Conservation (phyloP, 2,888 invertebrate species). For the Amitus sp. region DNA sequence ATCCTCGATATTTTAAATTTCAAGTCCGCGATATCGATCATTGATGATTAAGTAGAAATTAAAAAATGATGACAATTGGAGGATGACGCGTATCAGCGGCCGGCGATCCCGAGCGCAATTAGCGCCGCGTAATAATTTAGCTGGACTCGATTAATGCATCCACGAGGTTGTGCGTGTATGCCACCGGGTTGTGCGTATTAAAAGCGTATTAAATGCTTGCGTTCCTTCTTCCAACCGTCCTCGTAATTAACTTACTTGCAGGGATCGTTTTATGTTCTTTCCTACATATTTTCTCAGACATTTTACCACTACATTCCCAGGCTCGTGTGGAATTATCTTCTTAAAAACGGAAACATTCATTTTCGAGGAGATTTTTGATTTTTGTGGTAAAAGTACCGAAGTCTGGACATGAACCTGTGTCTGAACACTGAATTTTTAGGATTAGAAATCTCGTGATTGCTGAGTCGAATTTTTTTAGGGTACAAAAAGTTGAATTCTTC, state of each 20-base stretch:
- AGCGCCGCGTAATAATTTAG: slow-evolving; percentile 61
- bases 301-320: neutral
- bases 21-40: too few species aligned
- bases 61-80: slow-evolving; percentile 7
- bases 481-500: too few species aligned
- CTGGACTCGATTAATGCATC: slow-evolving; percentile 59
- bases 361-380: too few species aligned
- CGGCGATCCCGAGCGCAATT: slow-evolving; percentile 53
- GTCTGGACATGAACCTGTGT: too few species aligned
- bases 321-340: too few species aligned
- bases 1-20: too few species aligned
- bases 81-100: slow-evolving; percentile 32
- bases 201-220: slow-evolving; percentile 39
- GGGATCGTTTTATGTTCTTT: slow-evolving; percentile 1
- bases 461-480: too few species aligned
- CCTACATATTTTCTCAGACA: too few species aligned
- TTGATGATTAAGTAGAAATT: neutral
- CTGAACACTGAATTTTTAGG: too few species aligned
- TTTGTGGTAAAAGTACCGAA: too few species aligned
- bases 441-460: too few species aligned
- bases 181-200: slow-evolving; percentile 30
- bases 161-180: slow-evolving; percentile 42
- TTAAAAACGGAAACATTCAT: too few species aligned
- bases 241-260: slow-evolving; percentile 37
- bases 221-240: slow-evolving; percentile 30